These are phyloP conservation scores for Trematocara zebra DNA, from an alignment of 2,113 vertebrate genomes.

Conservation along the genomic window DNA sequence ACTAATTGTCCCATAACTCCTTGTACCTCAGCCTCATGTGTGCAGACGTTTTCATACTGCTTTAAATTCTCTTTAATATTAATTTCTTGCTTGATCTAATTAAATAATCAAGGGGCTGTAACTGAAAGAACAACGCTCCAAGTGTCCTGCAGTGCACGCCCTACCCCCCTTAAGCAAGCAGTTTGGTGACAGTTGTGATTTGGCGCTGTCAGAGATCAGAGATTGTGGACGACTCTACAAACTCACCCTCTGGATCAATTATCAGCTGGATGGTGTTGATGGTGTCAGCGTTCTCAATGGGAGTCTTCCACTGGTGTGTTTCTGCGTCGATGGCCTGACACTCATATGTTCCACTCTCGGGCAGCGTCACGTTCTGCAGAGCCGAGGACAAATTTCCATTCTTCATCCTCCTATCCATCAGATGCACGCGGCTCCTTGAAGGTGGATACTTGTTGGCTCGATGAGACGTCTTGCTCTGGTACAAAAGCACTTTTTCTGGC, in stretches of 20 bases:
- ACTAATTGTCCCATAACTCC: no score
- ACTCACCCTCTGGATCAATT: not conserved
- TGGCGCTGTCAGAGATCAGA: not conserved
- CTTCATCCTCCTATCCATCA: not conserved
- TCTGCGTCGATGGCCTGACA: not conserved
- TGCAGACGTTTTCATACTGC: fast-evolving
- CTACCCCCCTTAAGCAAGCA: fast-evolving
- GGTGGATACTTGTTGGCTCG: not conserved
- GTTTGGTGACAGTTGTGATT: not conserved
- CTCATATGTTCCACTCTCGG: not conserved
- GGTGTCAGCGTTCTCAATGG: not conserved
- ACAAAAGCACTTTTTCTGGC: fast-evolving
- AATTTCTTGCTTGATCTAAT: not conserved
- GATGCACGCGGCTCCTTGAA: not conserved
- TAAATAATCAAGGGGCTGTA: not conserved
- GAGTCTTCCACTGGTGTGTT: not conserved
- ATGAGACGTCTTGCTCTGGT: not conserved
- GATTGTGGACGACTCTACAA: not conserved
- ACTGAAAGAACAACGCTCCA: not conserved
- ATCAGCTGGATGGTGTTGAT: not conserved
- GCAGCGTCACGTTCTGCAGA: not conserved
- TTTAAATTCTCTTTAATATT: not conserved
- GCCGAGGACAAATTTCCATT: not conserved
- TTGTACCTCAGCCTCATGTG: no score
- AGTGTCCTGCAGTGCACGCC: not conserved